A percentile compares a stretch with the other conserved stretches of the same genome.
phyloP scores from a whole-genome alignment of 53 echinoderm and acorn worm genomes.

The Luidia sarsii region DNA sequence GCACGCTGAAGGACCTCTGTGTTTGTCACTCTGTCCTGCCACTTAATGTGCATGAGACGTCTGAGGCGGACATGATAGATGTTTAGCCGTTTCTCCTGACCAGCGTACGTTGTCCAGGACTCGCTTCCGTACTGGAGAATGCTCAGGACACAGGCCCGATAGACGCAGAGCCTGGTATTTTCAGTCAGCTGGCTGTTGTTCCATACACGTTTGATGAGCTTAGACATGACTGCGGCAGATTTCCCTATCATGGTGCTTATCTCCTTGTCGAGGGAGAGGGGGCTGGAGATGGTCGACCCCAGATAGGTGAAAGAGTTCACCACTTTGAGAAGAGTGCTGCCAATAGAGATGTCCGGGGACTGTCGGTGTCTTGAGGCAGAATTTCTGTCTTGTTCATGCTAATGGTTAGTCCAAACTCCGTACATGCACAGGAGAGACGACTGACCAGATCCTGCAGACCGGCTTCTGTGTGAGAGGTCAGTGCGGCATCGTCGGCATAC shows the following conservation, averaged over 20 bases:
- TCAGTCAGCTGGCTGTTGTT: conserved; percentile 18
- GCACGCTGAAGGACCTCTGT: too few relatives aligned
- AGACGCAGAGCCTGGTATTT: too few relatives aligned
- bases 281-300: conserved; percentile 32
- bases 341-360: conserved; percentile 32
- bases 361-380: conserved; percentile 7
- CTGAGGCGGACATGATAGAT: too few relatives aligned
- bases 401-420: too few relatives aligned
- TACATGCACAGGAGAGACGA: conserved; percentile 51
- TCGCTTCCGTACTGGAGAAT: neutral
- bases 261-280: conserved; percentile 35
- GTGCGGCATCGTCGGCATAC: conserved; percentile 54
- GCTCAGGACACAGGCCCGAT: neutral
- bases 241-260: neutral
- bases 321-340: neutral
- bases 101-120: conserved; percentile 5
- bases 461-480: conserved; percentile 22
- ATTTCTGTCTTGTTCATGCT: conserved; percentile 70
- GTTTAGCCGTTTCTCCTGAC: too few relatives aligned
- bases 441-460: conserved; percentile 46
- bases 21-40: too few relatives aligned
- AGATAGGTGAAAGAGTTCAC: conserved; percentile 36
- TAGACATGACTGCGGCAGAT: too few relatives aligned
- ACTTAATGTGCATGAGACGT: too few relatives aligned
- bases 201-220: conserved; percentile 22